Conservation (phyloP, 2,888 invertebrate species). For the Xestia ashworthii region DNA sequence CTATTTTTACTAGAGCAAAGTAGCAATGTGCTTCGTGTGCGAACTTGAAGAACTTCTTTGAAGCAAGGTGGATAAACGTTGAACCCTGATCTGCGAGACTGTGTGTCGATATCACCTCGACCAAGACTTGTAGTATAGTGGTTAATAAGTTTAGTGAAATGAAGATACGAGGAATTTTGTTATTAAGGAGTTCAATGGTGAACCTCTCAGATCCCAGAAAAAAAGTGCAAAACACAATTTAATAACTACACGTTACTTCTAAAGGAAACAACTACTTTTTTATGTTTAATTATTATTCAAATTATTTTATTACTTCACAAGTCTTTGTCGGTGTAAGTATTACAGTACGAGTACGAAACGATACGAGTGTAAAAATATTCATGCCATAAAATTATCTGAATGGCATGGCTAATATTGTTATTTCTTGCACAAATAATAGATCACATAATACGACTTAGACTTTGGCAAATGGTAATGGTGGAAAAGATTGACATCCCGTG, state of each 20-base stretch:
- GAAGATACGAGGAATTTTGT: too few relatives aligned
- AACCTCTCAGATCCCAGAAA: neutral
- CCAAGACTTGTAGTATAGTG: neutral
- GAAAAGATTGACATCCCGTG: neutral
- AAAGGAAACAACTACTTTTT: neutral
- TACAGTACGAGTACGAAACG: neutral
- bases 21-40: neutral
- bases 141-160: neutral
- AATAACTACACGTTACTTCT: neutral
- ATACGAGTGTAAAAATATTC: conserved; percentile 26
- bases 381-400: neutral
- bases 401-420: conserved; percentile 22
- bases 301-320: conserved; percentile 27
- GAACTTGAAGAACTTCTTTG: neutral
- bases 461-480: neutral
- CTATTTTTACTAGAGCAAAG: neutral
- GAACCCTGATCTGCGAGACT: neutral
- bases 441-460: neutral
- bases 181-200: neutral
- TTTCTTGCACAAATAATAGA: conserved; percentile 1
- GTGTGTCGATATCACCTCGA: neutral
- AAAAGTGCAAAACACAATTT: neutral
- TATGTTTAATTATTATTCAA: conserved; percentile 20
- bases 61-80: neutral
- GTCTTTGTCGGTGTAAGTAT: conserved; percentile 23